phyloP scores from a whole-genome alignment of 2,888 invertebrate genomes.

The Drosophila diplacantha region DNA sequence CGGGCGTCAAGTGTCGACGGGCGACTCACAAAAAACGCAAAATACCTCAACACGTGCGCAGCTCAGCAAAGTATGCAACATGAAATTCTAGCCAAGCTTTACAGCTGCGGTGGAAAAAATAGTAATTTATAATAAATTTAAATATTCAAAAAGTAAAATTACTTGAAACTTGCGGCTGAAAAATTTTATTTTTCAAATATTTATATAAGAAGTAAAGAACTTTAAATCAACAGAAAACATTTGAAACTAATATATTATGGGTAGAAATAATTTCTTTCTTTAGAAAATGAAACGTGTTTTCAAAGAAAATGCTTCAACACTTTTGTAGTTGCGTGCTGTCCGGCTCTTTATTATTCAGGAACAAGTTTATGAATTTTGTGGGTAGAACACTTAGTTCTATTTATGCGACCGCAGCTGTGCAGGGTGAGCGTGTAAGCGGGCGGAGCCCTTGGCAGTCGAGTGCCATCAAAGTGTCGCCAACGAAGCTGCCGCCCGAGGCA shows the following conservation, averaged over 20 bases:
- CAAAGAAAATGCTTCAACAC: background rate
- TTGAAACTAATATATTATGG: too few relatives aligned
- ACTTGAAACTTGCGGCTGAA: background rate
- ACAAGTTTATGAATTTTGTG: background rate
- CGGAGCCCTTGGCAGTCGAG: conserved; percentile 53
- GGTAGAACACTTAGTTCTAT: background rate
- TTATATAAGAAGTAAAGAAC: background rate
- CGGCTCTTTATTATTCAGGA: background rate
- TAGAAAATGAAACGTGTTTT: too few relatives aligned
- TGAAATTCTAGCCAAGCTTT: conserved; percentile 12
- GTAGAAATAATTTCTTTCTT: background rate
- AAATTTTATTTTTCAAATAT: background rate
- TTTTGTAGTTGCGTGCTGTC: too few relatives aligned
- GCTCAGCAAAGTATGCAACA: conserved; percentile 50
- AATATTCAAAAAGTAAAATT: background rate
- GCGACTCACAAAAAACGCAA: conserved; percentile 38
- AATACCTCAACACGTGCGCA: conserved; percentile 55
- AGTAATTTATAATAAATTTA: background rate
- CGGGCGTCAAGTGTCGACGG: conserved; percentile 44
- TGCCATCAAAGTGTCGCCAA: conserved; percentile 59
- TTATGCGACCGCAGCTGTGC: conserved; percentile 6
- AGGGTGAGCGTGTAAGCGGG: conserved; percentile 7
- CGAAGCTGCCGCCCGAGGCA: conserved; percentile 52
- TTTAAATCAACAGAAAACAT: background rate
- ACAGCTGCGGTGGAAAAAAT: background rate